Evolutionary conservation across 2,113 vertebrate genomes (phyloP), one percentile per base, ranked within the genome.

Genomic region (Scomber japonicus): DNA sequence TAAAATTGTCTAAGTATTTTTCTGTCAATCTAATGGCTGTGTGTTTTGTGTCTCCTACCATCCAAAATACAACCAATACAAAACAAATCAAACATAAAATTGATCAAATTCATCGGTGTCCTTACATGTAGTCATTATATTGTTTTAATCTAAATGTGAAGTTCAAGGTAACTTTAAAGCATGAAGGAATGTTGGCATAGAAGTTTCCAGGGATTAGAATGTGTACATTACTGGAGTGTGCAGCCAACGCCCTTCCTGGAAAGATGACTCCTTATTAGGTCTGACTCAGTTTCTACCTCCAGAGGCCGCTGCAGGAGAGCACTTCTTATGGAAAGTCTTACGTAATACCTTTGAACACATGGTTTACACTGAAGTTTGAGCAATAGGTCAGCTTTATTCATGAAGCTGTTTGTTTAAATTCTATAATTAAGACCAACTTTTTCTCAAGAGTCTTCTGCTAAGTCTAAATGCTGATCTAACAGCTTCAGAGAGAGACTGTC

Each of bases 1-100:
- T 96, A 96, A 96, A 96, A 86, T 92, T 92, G 88, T 93, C 85
- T 89, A 89, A 91, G 84, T 95, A 91, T 94, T 95, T 94, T 94
- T 94, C 89, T 94, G 91, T 91, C 92, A 89, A 76, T 78, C 35
- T 24, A 61, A 50, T 46, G 68, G 16, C 15, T 72, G 13, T 71
- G 24, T 86, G 11, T 81, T 71, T 78, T 78, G 2, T 81, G 50
- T 61, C 31, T 60, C 62, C 35, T n/a, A 40, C 35, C 35, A 40
- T 40, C 35, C 35, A 40, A 40, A 40, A 40, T 9, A 9, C 8
- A 1, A 40, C 8, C 2, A 40, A 40, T 35, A 31, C 12, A 19
- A 19, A 19, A 54, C 13, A 5, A 10, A 0, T 19, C 11, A 60
- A 48, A 31, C 4, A 11, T 35, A 2, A 12, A n/a, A 27, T 63